phyloP scores from a whole-genome alignment of 2,888 invertebrate genomes.

The Thelaira solivaga region DNA sequence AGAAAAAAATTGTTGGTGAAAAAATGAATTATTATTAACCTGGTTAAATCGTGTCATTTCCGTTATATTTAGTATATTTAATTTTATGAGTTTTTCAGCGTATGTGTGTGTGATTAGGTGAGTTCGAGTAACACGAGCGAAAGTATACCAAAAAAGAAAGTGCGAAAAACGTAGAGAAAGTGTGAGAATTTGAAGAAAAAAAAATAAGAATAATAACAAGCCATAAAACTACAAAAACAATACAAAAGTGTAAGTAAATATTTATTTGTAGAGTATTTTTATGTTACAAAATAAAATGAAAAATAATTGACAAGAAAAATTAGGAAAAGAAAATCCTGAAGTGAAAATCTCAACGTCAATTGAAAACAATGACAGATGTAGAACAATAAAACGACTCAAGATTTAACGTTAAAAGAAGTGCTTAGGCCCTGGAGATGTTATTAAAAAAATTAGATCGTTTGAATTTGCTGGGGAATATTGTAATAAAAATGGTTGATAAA shows the following conservation, averaged over 20 bases:
- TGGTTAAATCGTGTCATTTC: slow-evolving; percentile 58
- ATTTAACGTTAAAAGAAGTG: too few relatives aligned
- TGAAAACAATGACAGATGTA: too few relatives aligned
- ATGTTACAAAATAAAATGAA: too few relatives aligned
- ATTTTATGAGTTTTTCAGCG: background rate
- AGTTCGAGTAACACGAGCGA: background rate
- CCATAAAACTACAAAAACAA: background rate
- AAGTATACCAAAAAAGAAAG: background rate
- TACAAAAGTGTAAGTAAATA: slow-evolving; percentile 15
- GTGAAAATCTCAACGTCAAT: too few relatives aligned
- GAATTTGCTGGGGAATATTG: too few relatives aligned
- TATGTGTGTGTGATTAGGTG: background rate
- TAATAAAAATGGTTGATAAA: too few relatives aligned
- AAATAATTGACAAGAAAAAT: too few relatives aligned
- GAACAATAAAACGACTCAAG: too few relatives aligned
- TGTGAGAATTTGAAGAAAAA: background rate
- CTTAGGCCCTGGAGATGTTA: too few relatives aligned
- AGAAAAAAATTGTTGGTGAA: slow-evolving; percentile 13
- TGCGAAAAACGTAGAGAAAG: background rate
- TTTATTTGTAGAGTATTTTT: background rate
- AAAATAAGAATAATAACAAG: background rate
- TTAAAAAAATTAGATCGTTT: too few relatives aligned
- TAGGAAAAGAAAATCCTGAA: too few relatives aligned
- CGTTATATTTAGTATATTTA: slow-evolving; percentile 44
- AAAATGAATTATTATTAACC: slow-evolving; percentile 59